These are phyloP conservation scores for Phylloscopus trochilus DNA, from an alignment of 2,113 vertebrate genomes.

Conservation along the genomic window DNA sequence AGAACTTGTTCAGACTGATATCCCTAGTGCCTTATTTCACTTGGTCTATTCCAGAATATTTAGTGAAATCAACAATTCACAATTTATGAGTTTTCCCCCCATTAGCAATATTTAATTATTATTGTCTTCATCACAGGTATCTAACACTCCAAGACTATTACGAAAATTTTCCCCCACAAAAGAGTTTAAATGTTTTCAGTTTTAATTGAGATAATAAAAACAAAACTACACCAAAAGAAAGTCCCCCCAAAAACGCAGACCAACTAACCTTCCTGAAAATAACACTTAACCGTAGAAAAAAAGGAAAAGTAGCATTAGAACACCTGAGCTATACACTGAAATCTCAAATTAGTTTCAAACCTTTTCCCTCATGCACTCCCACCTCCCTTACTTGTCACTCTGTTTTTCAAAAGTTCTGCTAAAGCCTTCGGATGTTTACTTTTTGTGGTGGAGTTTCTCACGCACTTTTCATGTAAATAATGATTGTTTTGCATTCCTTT, in stretches of 20 bases:
- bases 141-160: not conserved
- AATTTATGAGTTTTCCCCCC: not conserved
- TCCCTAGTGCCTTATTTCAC: not conserved
- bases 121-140: not conserved
- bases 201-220: not conserved
- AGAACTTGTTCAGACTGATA: not conserved
- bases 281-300: not conserved
- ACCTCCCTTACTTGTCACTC: not conserved
- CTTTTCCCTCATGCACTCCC: not conserved
- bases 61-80: not conserved
- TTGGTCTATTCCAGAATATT: not conserved
- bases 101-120: not conserved
- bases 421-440: too few relatives aligned
- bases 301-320: not conserved
- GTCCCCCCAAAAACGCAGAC: not conserved
- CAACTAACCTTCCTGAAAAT: not conserved
- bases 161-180: not conserved
- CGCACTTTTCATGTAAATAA: too few relatives aligned
- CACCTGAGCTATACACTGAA: not conserved
- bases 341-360: not conserved
- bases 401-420: too few relatives aligned
- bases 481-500: too few relatives aligned
- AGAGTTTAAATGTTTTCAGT: not conserved
- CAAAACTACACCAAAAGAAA: not conserved
- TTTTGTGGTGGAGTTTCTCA: too few relatives aligned